A percentile compares a stretch with the other conserved stretches of the same genome.
These are phyloP conservation scores for Megaceryle maxima DNA, from an alignment of 2,113 vertebrate species.

Conservation along the genomic window DNA sequence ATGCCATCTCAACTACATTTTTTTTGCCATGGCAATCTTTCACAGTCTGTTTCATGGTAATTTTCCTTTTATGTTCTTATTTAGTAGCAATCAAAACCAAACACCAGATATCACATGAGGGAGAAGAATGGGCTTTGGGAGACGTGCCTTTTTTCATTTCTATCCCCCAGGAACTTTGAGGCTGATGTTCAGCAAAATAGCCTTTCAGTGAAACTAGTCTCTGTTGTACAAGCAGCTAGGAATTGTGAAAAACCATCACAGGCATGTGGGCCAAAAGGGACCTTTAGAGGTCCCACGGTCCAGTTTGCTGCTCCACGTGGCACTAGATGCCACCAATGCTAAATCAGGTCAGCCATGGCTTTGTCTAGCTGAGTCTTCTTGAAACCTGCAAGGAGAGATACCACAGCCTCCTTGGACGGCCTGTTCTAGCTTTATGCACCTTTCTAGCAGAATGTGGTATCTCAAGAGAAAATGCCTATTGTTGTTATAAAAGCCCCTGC, in stretches of 20 bases:
- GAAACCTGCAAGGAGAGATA: background rate
- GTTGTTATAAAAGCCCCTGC: background rate
- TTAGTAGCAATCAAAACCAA: background rate
- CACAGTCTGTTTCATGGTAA: background rate
- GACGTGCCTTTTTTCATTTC: background rate
- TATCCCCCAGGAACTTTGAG: background rate
- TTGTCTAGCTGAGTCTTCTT: background rate
- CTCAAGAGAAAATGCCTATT: background rate
- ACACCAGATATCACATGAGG: background rate
- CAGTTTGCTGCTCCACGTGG: background rate
- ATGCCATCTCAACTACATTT: background rate
- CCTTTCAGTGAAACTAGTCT: background rate
- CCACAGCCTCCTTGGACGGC: background rate
- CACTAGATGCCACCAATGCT: background rate
- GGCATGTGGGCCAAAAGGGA: background rate
- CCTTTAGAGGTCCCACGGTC: background rate
- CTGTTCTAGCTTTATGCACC: background rate
- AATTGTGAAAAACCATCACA: background rate
- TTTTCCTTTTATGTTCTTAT: background rate
- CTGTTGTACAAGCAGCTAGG: background rate
- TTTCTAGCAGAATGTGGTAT: background rate
- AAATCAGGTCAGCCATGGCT: background rate
- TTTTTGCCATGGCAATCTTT: background rate
- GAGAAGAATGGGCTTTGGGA: background rate
- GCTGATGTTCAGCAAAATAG: background rate